Percentiles rank a stretch among this genome's conserved stretches.
Evolutionary conservation across 2,797 vertebrate species (phyloP).

Genomic region (Falco naumanni): DNA sequence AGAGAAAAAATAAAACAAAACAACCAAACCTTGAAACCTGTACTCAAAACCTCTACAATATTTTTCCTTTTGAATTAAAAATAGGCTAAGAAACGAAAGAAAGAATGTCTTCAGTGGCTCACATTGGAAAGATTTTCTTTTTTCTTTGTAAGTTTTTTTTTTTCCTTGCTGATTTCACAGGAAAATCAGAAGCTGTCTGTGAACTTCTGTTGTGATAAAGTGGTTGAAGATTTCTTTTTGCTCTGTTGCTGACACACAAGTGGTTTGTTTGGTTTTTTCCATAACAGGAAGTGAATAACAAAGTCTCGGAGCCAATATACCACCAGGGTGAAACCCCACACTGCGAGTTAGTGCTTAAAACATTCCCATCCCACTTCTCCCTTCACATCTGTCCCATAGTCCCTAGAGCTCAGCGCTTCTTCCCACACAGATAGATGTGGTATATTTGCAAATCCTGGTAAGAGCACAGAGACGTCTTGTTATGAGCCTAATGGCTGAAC

Average conservation of each 20-base stretch:
- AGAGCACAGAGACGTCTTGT: conserved; percentile 22
- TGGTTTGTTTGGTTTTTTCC: neutral
- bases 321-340: neutral
- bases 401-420: neutral
- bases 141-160: neutral
- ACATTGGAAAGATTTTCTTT: neutral
- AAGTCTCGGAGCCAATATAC: neutral
- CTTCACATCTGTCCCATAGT: neutral
- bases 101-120: neutral
- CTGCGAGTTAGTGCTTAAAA: neutral
- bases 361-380: neutral
- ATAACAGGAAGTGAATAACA: conserved; percentile 38
- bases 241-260: neutral
- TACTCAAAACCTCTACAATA: neutral
- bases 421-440: conserved; percentile 24
- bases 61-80: conserved; percentile 45
- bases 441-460: conserved; percentile 43
- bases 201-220: conserved; percentile 37
- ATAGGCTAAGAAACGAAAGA: conserved; percentile 3
- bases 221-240: neutral
- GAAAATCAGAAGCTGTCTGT: conserved; percentile 26
- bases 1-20: neutral
- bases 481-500: conserved; percentile 14
- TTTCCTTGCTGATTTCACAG: neutral
- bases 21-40: neutral